Base-by-base conservation (phyloP, 2,797 vertebrate species). In the Erpetoichthys calabaricus region DNA sequence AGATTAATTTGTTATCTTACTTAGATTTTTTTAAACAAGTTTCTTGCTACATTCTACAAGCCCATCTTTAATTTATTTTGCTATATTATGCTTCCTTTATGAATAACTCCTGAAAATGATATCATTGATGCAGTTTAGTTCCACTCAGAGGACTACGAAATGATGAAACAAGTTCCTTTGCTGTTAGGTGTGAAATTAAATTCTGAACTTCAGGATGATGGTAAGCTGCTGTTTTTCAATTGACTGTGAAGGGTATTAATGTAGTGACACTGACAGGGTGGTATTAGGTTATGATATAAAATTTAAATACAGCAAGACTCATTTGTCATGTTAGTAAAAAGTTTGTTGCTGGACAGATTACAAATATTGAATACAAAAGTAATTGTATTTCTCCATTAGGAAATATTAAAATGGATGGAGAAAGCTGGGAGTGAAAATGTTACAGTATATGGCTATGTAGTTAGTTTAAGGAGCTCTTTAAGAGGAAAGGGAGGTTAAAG, bases 241-340 rank as follows among this genome's bases (percentile, higher is more conserved):
- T 25, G 25, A 25, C 25, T 25, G 1, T 25, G 25, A 25, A 25
- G 1, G 25, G 25, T 25, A 25, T 25, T 25, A 49, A 49, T 7
- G n/a, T 49, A n/a, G n/a, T 49, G n/a, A n/a, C 47, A 7, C 6
- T 49, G 47, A 7, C 47, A 49, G 47, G 47, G 47, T 49, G 5
- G 47, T 49, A 49, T 49, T 49, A 49, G n/a, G n/a, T 49, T 7
- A 49, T 49, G n/a, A 49, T 49, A 49, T 49, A 7, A 49, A 49
- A 7, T 49, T 49, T 49, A 49, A 49, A 7, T 3, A 49, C 47
- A 49, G 25, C 47, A 49, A 49, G 47, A 49, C n/a, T n/a, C 47
- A 49, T 49, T 49, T 49, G 47, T n/a, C 47, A 49, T 49, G 47
- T n/a, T n/a, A 49, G 4, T 49, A 25, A 25, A 25, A 25, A 25